These are phyloP conservation scores for Craniophora ligustri DNA, from an alignment of 2,888 invertebrate species.

Conservation along the genomic window DNA sequence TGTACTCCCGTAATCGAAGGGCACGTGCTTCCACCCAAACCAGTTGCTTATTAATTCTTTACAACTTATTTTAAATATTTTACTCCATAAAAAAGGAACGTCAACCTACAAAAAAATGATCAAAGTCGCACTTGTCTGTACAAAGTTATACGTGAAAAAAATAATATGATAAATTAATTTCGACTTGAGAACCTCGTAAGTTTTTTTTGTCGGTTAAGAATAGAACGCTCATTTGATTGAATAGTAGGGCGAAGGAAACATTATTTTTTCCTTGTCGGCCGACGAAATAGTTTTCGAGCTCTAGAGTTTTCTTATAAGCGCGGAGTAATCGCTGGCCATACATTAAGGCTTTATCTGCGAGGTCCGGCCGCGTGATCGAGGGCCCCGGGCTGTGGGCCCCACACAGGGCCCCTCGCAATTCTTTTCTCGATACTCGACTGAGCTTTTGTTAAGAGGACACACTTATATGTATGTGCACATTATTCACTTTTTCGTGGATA, in stretches of 20 bases:
- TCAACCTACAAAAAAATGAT: too few relatives aligned
- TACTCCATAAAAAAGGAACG: too few relatives aligned
- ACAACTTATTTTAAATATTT: too few relatives aligned
- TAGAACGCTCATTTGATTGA: slow-evolving; percentile 14
- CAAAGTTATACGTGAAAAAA: too few relatives aligned
- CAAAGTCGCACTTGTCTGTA: too few relatives aligned
- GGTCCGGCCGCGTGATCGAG: slow-evolving; percentile 35
- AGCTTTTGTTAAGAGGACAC: slow-evolving; percentile 19
- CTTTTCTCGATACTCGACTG: slow-evolving; percentile 18
- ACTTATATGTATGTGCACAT: too few relatives aligned
- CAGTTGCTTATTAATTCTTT: too few relatives aligned
- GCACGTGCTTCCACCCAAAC: too few relatives aligned
- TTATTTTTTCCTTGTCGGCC: slow-evolving; percentile 16
- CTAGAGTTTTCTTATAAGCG: slow-evolving; percentile 36
- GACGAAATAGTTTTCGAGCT: slow-evolving; percentile 36
- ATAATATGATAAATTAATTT: too few relatives aligned
- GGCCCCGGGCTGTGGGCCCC: not conserved
- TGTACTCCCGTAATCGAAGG: too few relatives aligned
- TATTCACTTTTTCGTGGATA: not conserved
- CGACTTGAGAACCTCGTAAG: too few relatives aligned
- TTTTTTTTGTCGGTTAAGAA: not conserved
- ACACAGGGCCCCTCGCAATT: slow-evolving; percentile 11
- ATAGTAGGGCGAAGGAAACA: slow-evolving; percentile 12
- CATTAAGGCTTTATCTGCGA: slow-evolving; percentile 49
- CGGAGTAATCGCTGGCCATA: slow-evolving; percentile 50